Evolutionary conservation across 2,797 vertebrate species (phyloP), one percentile per base, ranked within the genome.

Genomic region (Phoebastria nigripes): DNA sequence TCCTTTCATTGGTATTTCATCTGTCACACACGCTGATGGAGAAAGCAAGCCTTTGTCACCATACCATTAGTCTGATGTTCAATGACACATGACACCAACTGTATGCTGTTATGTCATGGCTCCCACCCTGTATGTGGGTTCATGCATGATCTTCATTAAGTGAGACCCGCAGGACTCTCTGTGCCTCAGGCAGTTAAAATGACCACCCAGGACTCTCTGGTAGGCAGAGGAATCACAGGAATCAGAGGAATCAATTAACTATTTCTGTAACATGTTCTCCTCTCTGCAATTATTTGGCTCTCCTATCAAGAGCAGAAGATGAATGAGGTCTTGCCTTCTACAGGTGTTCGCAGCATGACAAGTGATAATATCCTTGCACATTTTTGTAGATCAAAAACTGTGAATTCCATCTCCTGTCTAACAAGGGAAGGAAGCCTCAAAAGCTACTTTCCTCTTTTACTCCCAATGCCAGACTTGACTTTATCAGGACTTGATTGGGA

Each of bases 1-100:
- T 89, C 85, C 85, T 88, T 74, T 80, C 37, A 44, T 14, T 74
- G 55, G 66, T 83, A 66, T 84, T 96, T 95, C 90, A 84, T 78
- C 90, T 91, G 90, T 85, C 73, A 44, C 62, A 79, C 49, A 84
- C 82, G 72, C 80, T 91, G 93, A 90, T 35, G 49, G 76, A 76
- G 58, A 89, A 87, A 89, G 71, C 62, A 41, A 72, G 33, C 49
- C 92, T 94, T 80, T 91, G 92, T 84, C 78, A 66, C 74, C 72
- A 51, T 87, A 77, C 47, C 73, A 52, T 59, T 72, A 82, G 33
- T 12, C 56, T 62, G 58, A 78, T 20, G 18, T 31, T 85, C 93
- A 79, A 44, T 55, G 92, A 86, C 92, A 62, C 77, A 29, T 20
- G 66, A 76, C 81, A 93, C 66, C 71, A 35, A 21, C 37, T 21